Evolutionary conservation across 1,140 invertebrate genomes (phyloP).

Genomic region (Bombus soroeensis): DNA sequence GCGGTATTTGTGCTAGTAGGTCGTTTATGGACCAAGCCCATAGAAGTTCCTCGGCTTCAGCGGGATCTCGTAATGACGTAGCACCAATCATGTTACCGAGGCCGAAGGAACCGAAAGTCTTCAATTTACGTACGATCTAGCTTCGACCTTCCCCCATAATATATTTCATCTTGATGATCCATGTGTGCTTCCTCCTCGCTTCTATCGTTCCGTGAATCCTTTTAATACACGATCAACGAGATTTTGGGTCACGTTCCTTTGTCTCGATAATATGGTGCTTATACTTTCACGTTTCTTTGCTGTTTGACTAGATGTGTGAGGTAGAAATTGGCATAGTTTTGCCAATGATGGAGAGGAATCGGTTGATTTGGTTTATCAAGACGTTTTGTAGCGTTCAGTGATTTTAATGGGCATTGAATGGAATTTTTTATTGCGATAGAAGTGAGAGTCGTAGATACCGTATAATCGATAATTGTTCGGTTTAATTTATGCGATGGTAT

Average conservation of each 20-base stretch:
- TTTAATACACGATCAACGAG: not conserved
- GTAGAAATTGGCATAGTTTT: not conserved
- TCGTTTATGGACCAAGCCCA: slow-evolving; percentile 80
- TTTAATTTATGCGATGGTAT: too few species aligned
- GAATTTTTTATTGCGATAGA: too few species aligned
- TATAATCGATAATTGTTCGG: too few species aligned
- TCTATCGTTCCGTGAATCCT: too few species aligned
- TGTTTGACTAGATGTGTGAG: not conserved
- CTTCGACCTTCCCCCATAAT: not conserved
- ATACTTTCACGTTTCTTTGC: slow-evolving; percentile 28
- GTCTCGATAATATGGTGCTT: too few species aligned
- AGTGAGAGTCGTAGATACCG: too few species aligned
- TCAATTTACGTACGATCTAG: slow-evolving; percentile 4
- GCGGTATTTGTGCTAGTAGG: slow-evolving; percentile 80
- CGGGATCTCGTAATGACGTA: slow-evolving; percentile 49
- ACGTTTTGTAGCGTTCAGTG: not conserved
- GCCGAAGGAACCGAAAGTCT: slow-evolving; percentile 4
- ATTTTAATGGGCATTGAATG: too few species aligned
- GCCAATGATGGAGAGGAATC: not conserved
- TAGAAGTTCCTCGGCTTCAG: slow-evolving; percentile 71
- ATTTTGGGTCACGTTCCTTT: not conserved
- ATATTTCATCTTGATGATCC: not conserved
- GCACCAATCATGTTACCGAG: slow-evolving; percentile 1
- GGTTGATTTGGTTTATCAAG: not conserved
- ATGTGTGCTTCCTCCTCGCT: too few species aligned